Evolutionary conservation across 2,113 vertebrate species (phyloP), one percentile per base, ranked within the genome.

Genomic region (Odocoileus virginianus): DNA sequence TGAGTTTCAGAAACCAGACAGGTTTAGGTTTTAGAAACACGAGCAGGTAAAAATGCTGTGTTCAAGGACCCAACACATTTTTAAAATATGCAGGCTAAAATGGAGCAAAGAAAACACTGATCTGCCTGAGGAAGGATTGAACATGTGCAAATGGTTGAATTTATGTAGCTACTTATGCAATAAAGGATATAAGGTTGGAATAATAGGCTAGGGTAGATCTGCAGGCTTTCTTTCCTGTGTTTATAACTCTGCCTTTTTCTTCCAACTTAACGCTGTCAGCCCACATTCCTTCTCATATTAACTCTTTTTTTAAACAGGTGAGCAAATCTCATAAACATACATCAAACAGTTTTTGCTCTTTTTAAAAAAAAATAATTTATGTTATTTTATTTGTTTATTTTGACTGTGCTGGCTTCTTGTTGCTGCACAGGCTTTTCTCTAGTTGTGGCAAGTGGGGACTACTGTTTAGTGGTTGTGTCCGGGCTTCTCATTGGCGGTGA

Each of bases 31-130:
- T 96, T 83, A 83, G 71, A 92, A 97, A 87, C 55, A 92, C n/a
- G 74, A 95, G 76, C 33, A 43, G 85, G 40, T 95, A 60, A 95
- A 92, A 97, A 89, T 93, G 84, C 61, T 93, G 0, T 52, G 15
- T 89, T 79, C 2, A 2, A 89, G 71, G 28, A 86, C 91, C 92
- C 94, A 67, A 91, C 33, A 95, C 45, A 36, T 93, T 96, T 93
- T 78, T 81, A 52, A 91, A 97, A 86, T 94, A 96, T 54, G 76
- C 30, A 97, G 52, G 91, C 87, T 93, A 23, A 91, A 97, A 93
- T 84, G 43, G 16, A 67, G 28, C 64, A 47, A 58, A 93, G 76
- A 87, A 93, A 89, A 71, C 23, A 43, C 60, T 33, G 58, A 67
- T 91, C 86, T 88, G 55, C 61, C 85, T 90, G 19, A n/a, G 45